A percentile compares a stretch with the other conserved stretches of the same genome.
phyloP scores from a whole-genome alignment of 2,113 vertebrate genomes.

The Halcyon malimbica region DNA sequence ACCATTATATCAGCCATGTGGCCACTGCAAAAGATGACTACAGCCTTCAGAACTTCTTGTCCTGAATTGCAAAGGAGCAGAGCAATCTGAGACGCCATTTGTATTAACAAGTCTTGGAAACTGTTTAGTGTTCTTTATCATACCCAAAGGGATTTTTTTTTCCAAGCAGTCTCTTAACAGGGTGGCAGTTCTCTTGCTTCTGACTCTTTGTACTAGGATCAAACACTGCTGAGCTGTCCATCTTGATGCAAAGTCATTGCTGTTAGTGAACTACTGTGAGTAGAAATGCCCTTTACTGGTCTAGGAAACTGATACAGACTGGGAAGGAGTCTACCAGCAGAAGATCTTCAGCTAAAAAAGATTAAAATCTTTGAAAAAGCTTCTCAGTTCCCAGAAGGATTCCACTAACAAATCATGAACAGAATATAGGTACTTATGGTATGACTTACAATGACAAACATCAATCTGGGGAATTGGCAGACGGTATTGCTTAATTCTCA shows the following conservation, averaged over 20 bases:
- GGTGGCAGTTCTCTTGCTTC: background rate
- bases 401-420: background rate
- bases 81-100: background rate
- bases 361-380: background rate
- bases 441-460: background rate
- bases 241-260: background rate
- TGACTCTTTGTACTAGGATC: background rate
- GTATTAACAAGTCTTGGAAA: background rate
- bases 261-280: background rate
- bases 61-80: background rate
- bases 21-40: background rate
- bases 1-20: background rate
- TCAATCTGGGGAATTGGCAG: background rate
- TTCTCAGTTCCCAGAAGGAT: background rate
- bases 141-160: background rate
- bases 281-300: background rate
- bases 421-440: background rate
- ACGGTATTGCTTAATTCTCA: background rate
- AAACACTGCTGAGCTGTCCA: background rate
- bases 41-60: background rate
- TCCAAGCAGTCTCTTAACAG: background rate
- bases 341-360: background rate
- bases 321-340: background rate
- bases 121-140: background rate
- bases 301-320: background rate